These are phyloP conservation scores for Remorina albescens DNA, from an alignment of 2,797 vertebrate genomes.

Conservation along the genomic window DNA sequence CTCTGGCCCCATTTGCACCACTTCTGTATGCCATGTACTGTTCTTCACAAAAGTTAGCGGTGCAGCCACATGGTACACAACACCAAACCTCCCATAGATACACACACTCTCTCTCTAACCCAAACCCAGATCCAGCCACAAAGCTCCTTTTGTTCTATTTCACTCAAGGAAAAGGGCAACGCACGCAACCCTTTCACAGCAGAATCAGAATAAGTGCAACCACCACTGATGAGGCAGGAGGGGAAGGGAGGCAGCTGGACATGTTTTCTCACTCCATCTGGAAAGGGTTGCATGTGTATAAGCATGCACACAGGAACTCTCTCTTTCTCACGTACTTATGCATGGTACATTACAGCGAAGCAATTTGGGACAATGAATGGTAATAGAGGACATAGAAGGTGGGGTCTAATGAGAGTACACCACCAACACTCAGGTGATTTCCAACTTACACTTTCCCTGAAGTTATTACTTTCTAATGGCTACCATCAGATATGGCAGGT, in stretches of 20 bases:
- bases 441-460: slow-evolving; percentile 63
- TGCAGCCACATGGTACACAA: slow-evolving; percentile 71
- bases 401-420: slow-evolving; percentile 69
- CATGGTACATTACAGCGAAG: slow-evolving; percentile 72
- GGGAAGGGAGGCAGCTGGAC: slow-evolving; percentile 48
- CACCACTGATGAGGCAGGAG: slow-evolving; percentile 54
- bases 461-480: slow-evolving; percentile 62
- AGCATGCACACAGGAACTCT: slow-evolving; percentile 48
- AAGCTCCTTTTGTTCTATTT: slow-evolving; percentile 83
- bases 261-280: slow-evolving; percentile 78
- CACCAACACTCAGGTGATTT: slow-evolving; percentile 55
- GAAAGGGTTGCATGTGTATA: slow-evolving; percentile 74
- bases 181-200: slow-evolving; percentile 73
- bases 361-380: slow-evolving; percentile 71
- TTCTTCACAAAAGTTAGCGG: slow-evolving; percentile 67
- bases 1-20: slow-evolving; percentile 56
- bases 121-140: slow-evolving; percentile 74
- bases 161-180: slow-evolving; percentile 75
- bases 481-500: slow-evolving; percentile 64
- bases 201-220: slow-evolving; percentile 71
- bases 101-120: slow-evolving; percentile 58
- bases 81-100: slow-evolving; percentile 49
- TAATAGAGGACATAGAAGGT: slow-evolving; percentile 63
- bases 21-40: slow-evolving; percentile 52
- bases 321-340: slow-evolving; percentile 41